A percentile compares a stretch with the other conserved stretches of the same genome.
These are phyloP conservation scores for Amblyornis subalaris DNA, from an alignment of 2,113 vertebrate species.

Conservation along the genomic window DNA sequence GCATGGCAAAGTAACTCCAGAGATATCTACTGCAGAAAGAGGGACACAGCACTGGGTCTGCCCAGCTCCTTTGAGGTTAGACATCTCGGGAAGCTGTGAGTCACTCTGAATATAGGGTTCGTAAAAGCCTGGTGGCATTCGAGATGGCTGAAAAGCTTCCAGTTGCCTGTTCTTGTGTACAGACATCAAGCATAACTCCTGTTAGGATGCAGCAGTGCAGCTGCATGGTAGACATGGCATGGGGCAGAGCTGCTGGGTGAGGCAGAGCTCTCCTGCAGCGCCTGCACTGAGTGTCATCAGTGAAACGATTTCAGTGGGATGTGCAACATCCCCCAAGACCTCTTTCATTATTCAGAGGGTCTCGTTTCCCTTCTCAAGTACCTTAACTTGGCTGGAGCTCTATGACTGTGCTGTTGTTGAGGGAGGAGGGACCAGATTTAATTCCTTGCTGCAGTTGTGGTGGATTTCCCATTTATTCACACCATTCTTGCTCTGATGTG, in stretches of 20 bases:
- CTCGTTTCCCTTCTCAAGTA: not conserved
- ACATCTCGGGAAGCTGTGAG: not conserved
- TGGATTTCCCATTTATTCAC: not conserved
- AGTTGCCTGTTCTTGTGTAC: not conserved
- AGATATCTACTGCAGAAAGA: not conserved
- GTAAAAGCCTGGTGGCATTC: not conserved
- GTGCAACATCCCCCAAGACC: not conserved
- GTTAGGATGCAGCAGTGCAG: not conserved
- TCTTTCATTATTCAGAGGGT: not conserved
- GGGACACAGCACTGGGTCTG: not conserved
- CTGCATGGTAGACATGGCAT: not conserved
- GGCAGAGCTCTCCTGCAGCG: not conserved
- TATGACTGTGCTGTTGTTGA: not conserved
- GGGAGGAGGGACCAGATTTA: not conserved
- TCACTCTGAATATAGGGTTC: not conserved
- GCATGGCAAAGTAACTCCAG: not conserved
- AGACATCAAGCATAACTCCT: fast-evolving
- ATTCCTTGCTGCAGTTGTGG: not conserved
- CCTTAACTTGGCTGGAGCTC: not conserved
- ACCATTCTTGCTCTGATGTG: fast-evolving
- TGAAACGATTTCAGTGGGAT: not conserved
- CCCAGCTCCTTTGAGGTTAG: not conserved
- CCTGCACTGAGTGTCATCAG: not conserved
- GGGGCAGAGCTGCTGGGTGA: not conserved
- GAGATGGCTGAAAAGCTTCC: not conserved